Conservation (phyloP, 2,113 vertebrate genomes). For the Numida meleagris region DNA sequence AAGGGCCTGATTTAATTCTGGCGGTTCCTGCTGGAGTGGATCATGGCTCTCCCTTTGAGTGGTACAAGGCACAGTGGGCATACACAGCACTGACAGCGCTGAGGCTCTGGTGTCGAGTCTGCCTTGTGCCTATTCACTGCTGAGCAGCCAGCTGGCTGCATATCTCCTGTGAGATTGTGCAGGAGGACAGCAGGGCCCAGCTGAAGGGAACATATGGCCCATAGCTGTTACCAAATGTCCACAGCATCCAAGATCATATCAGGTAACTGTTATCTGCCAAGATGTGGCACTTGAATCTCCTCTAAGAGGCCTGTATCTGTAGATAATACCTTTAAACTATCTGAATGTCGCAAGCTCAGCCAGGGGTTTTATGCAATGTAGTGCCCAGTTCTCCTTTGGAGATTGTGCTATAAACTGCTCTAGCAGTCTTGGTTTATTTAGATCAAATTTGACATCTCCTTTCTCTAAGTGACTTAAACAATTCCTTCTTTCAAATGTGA, state of each 20-base stretch:
- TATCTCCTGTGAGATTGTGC: slow-evolving; percentile 5
- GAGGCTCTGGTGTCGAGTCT: not conserved
- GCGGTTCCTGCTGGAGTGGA: not conserved
- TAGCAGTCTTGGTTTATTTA: not conserved
- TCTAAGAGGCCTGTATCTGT: not conserved
- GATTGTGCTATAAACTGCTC: not conserved
- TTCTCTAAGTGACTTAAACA: not conserved
- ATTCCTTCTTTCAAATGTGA: not conserved
- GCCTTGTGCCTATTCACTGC: not conserved
- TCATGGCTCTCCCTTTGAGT: not conserved
- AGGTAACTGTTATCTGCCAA: slow-evolving; percentile 18
- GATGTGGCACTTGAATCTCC: not conserved
- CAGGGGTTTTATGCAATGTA: not conserved
- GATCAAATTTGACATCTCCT: not conserved
- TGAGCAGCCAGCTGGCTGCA: slow-evolving; percentile 35
- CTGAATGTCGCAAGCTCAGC: not conserved
- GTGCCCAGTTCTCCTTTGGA: not conserved
- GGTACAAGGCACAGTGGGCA: not conserved
- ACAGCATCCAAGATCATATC: not conserved
- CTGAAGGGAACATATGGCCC: slow-evolving; percentile 53
- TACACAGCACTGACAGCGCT: not conserved
- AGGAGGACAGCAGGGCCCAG: not conserved
- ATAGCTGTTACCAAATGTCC: slow-evolving; percentile 41
- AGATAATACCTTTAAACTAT: not conserved
- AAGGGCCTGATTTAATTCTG: not conserved